Evolutionary conservation across 2,797 vertebrate species (phyloP).

Genomic region (Eulemur albifrons): DNA sequence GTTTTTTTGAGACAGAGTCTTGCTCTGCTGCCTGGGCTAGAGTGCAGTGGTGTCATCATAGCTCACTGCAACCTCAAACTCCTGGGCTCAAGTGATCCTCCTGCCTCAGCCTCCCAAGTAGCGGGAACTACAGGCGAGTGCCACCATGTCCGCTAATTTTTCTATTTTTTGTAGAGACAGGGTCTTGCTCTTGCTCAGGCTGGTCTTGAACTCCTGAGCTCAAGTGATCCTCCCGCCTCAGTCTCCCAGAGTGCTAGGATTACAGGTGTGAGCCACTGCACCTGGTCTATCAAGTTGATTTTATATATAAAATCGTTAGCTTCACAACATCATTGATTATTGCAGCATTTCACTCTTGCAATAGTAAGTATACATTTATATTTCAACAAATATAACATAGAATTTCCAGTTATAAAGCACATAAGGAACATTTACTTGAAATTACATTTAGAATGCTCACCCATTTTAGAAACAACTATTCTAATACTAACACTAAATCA

Average conservation of each 20-base stretch:
- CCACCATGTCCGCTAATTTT: background rate
- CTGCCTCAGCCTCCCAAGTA: background rate
- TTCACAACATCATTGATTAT: background rate
- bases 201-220: background rate
- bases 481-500: background rate
- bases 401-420: background rate
- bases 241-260: background rate
- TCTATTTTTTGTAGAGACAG: background rate
- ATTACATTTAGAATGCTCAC: background rate
- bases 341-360: background rate
- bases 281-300: background rate
- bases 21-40: background rate
- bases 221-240: background rate
- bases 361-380: background rate
- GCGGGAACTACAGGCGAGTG: background rate
- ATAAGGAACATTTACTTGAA: background rate
- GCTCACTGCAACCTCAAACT: background rate
- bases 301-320: background rate
- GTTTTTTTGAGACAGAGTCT: background rate
- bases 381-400: background rate
- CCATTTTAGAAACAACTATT: slow-evolving; percentile 34
- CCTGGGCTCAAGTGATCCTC: background rate
- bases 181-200: background rate
- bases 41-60: background rate
- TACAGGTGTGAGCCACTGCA: background rate